Evolutionary conservation across 2,888 invertebrate species (phyloP), one percentile per base, ranked within the genome.

Genomic region (Busseola fusca): DNA sequence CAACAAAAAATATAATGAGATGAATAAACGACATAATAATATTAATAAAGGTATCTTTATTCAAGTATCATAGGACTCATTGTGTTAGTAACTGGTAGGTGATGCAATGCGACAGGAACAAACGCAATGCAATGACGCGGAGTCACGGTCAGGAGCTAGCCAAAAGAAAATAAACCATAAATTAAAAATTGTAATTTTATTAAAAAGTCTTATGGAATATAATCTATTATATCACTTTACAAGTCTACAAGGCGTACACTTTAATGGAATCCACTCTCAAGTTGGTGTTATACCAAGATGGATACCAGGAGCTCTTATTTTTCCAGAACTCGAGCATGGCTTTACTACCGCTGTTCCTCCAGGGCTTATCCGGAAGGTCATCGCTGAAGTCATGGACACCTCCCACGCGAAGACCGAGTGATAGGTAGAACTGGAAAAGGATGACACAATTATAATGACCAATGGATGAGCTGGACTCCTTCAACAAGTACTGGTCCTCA

Each of bases 361-460:
- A 98, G 0, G 98, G 98, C 88, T 98, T 98, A 64, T 93, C 92
- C 0, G 92, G 86, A 68, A 85, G 10, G 7, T 90, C 89, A 84
- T 98, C 97, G 0, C 96, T 95, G 89, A 98, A 98, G 89, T 97
- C 97, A 71, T 97, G 96, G 59, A 97, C 93, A 10, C 98, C 98
- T 0, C 98, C 98, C 30, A 97, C 97, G 9, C 98, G 97, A 5
- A 98, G 96, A 18, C 98, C 98, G 48, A 98, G 89, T 0, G 97
- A 96, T 18, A 98, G 89, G 90, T 97, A 97, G 96, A 98, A 97
- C 97, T 98, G 94, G 76, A 86, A 80, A n/a, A 66, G 0, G 14
- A 58, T 34, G 3, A 1, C 0, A 30, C 5, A 57, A 12, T 34
- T 34, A 56, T 57, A n/a, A n/a, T n/a, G n/a, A n/a, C n/a, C n/a